Evolutionary conservation across 2,113 vertebrate genomes (phyloP), one percentile per base, ranked within the genome.

Genomic region (Cryptomyrus ogoouensis): DNA sequence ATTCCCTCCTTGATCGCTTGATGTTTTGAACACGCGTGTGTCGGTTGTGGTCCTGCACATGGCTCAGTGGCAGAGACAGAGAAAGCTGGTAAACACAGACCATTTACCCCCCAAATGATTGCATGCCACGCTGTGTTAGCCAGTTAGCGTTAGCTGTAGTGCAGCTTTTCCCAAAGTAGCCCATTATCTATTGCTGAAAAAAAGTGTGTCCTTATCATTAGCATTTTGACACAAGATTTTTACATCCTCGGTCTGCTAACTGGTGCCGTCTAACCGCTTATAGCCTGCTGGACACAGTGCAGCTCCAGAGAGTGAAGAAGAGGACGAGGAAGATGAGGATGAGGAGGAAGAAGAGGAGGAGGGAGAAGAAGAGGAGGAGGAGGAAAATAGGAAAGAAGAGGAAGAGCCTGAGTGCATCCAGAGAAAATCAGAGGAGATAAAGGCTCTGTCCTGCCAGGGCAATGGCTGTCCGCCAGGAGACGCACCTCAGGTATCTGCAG

Each of bases 281-380:
- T 50, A 87, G 85, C 27, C 27, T 53, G 3, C 50, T 39, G 83
- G 44, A 49, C 10, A 49, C 24, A 17, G 7, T 47, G 49, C 27
- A 53, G 27, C 85, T 56, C 85, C 35, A 31, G 85, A 87, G 85
- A 87, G 84, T 31, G 84, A 87, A 10, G 84, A 87, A 6, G 84
- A 87, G 3, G 47, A 53, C 2, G 85, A 87, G 85, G 85, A 87
- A 31, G 85, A 53, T 5, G 85, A 87, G 9, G 85, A 87, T 0
- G 85, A 56, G 3, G 85, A 87, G 10, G 85, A 87, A 8, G 46
- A 87, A 17, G 85, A 56, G 1, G 85, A 56, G 1, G 47, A 53
- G 27, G 84, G 7, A 0, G 84, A 53, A 1, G 31, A 35, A 15
- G 84, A 87, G 0, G 84, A 87, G 7, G 49, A 50, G 42, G 47